Base-by-base conservation (phyloP, 2,113 vertebrate genomes). In the Pollachius pollachius region DNA sequence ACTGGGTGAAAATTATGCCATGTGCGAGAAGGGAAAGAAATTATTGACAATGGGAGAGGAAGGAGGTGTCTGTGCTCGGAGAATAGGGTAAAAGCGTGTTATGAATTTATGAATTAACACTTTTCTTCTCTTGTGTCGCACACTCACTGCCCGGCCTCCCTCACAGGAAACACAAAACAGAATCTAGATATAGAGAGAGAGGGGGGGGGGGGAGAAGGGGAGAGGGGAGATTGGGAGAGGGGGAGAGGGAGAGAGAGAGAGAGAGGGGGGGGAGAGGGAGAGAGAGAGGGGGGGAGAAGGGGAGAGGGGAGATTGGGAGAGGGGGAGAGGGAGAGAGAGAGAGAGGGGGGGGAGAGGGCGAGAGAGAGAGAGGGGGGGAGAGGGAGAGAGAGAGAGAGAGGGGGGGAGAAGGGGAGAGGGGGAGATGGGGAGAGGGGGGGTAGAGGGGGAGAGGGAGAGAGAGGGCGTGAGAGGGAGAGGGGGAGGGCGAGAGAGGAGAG, bases 41-140 rank as follows among this genome's bases (percentile, higher is more conserved):
- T 82, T 74, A 82, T 74, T 82, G 75, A 87, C 88, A 90, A 86
- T 81, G 80, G 82, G 81, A 76, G 80, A 71, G 82, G 83, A 86
- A 76, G 80, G 79, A 85, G 80, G 70, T 81, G 81, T 82, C 76
- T 78, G 76, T 77, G 79, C 84, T 71, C 75, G 80, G 75, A 87
- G 85, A 86, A 86, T 79, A 90, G 89, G 89, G 90, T 88, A 89
- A 89, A 92, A 86, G 89, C 82, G 84, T 76, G 87, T 91, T 91
- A 85, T 91, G 70, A 67, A 41, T 66, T 69, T 70, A 66, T 91
- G 89, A 91, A 91, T 90, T 82, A 79, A 79, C 41, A 71, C 61
- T 70, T 82, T 81, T 77, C 62, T 78, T 69, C 17, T 56, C 12
- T 52, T 68, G 72, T 72, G 61, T 83, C 75, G 84, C 79, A 70